phyloP scores from a whole-genome alignment of 2,888 invertebrate genomes.

The Clepsis dumicolana region DNA sequence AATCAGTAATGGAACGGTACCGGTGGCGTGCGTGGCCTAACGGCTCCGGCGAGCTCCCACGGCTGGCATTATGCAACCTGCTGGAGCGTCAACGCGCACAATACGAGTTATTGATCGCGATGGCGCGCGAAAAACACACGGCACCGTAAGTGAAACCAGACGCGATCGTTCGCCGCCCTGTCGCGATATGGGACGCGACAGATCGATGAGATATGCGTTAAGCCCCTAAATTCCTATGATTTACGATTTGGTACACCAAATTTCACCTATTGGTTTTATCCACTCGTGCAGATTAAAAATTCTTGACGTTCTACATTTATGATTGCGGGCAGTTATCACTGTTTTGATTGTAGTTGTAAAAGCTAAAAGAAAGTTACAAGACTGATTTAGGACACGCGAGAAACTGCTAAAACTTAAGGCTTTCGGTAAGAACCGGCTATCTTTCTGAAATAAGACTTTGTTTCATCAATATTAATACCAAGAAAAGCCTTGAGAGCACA shows the following conservation, averaged over 20 bases:
- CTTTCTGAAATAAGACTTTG: background rate
- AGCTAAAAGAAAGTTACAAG: conserved; percentile 7
- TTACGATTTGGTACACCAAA: conserved; percentile 35
- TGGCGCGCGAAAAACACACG: conserved; percentile 65
- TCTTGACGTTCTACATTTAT: conserved; percentile 22
- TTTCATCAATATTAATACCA: background rate
- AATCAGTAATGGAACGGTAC: conserved; percentile 84
- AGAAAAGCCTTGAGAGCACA: background rate
- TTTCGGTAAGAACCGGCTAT: background rate
- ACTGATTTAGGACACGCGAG: background rate
- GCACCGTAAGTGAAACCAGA: conserved; percentile 68
- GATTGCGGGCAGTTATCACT: background rate
- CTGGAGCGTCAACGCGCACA: conserved; percentile 65
- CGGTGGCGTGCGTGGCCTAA: conserved; percentile 83
- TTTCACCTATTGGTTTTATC: conserved; percentile 20
- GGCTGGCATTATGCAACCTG: conserved; percentile 81
- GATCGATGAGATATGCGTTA: conserved; percentile 29
- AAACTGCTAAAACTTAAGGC: background rate
- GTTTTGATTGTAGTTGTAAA: background rate
- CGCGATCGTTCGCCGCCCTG: conserved; percentile 46
- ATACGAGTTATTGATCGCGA: conserved; percentile 69
- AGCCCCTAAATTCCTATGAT: conserved; percentile 25
- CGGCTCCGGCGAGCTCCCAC: conserved; percentile 79
- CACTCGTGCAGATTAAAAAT: conserved; percentile 8
- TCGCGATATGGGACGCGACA: conserved; percentile 35